These are phyloP conservation scores for Columbina picui DNA, from an alignment of 2,113 vertebrate genomes.

Conservation along the genomic window DNA sequence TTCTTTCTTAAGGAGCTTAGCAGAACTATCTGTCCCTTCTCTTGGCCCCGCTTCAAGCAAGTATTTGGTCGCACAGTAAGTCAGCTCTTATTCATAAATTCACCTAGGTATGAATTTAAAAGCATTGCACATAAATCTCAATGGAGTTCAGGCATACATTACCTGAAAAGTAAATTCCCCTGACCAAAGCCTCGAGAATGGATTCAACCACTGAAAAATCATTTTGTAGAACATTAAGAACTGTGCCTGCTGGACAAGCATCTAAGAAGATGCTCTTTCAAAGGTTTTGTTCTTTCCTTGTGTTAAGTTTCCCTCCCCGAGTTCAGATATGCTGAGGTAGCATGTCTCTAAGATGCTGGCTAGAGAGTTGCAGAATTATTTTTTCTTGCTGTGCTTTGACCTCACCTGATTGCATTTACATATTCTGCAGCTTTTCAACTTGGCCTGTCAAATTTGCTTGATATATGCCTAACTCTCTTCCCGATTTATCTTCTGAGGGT, in stretches of 20 bases:
- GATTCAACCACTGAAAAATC: neutral
- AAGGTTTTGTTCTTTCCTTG: neutral
- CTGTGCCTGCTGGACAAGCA: neutral
- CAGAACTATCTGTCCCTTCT: neutral
- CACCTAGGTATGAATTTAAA: neutral
- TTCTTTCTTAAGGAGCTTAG: neutral
- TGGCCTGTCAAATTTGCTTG: neutral
- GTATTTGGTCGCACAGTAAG: neutral
- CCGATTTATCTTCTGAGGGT: neutral
- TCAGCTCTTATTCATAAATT: neutral
- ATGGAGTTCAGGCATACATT: neutral
- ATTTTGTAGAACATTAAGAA: neutral
- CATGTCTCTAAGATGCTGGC: neutral
- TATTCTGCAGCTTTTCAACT: constrained; percentile 22
- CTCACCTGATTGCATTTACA: neutral
- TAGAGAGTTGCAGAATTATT: neutral
- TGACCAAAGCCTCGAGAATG: neutral
- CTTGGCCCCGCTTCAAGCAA: neutral
- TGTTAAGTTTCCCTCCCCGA: neutral
- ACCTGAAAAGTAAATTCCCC: neutral
- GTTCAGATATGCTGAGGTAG: neutral
- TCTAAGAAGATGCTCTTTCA: neutral
- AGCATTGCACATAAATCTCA: neutral
- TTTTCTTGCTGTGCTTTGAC: neutral
- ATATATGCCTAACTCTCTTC: neutral